Base-by-base conservation (phyloP, 2,888 invertebrate genomes). In the Drosophila quinaria region DNA sequence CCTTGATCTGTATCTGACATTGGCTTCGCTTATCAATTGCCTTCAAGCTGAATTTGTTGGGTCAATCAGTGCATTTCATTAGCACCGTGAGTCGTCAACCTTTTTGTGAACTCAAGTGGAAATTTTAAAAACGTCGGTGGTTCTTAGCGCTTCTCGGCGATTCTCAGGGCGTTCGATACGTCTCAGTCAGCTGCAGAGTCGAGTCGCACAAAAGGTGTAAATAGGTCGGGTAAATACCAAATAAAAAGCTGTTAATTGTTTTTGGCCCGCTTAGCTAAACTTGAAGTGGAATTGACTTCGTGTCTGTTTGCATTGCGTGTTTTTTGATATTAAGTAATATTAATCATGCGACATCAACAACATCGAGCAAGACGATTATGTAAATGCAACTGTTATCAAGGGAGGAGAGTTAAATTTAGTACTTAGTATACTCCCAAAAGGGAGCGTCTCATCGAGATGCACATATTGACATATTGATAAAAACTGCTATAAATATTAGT, bases 221-320 rank as follows among this genome's bases (percentile, higher is more conserved):
- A 88, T 78, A 10, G 41, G 44, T 65, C 62, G 68, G 33, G 66
- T 70, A 69, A 88, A 86, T 73, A 86, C 42, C 19, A 62, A 60
- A 59, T 61, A 87, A 81, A 70, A 75, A 54, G 52, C 35, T 67
- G 82, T 73, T 82, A 82, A 82, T 82, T 81, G 67, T 37, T 60
- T 56, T 70, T 51, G 49, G 56, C 39, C 52, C 59, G 77, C 73
- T 66, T 54, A 72, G 47, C 42, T 37, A 44, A 13, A 5, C 31
- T 11, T 2, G 15, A 5, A 8, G 39, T 35, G 17, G 35, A 60
- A 64, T 62, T 65, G 58, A 65, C 58, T 70, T 51, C 61, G 65
- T 51, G 68, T 70, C 73, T 70, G 66, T 80, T 80, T 55, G 63
- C 44, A 66, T 60, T 71, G 68, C 77, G 77, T 87, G 82, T 44